Conservation (phyloP, 1,140 invertebrate species). For the Drosophila gunungcola region DNA sequence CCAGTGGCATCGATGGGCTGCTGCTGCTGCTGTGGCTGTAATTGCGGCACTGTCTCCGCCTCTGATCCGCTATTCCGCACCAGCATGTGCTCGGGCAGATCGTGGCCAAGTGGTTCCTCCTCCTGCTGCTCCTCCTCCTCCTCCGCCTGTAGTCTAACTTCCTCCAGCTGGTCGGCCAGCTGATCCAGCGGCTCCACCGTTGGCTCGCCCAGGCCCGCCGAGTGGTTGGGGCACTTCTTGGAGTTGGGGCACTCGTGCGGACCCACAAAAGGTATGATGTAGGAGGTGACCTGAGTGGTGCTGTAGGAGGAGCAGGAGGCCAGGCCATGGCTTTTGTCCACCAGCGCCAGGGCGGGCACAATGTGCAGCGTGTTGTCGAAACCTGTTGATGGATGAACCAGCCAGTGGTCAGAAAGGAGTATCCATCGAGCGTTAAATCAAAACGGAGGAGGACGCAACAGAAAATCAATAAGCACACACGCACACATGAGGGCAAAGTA, state of each 20-base stretch:
- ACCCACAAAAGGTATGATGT: constrained; percentile 83
- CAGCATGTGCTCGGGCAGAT: constrained; percentile 73
- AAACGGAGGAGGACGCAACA: constrained; percentile 61
- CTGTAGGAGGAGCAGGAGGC: constrained; percentile 60
- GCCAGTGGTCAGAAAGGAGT: constrained; percentile 21
- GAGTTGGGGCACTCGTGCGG: constrained; percentile 84
- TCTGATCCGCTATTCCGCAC: constrained; percentile 34
- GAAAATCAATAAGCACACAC: constrained; percentile 72
- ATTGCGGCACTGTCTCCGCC: background rate
- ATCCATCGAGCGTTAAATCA: constrained; percentile 36
- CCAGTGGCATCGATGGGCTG: constrained; percentile 86
- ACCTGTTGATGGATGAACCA: constrained; percentile 57
- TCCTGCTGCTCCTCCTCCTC: constrained; percentile 40
- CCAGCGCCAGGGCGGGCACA: constrained; percentile 76
- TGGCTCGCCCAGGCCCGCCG: constrained; percentile 16
- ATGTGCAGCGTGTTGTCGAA: constrained; percentile 84
- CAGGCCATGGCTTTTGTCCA: constrained; percentile 62
- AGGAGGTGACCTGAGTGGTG: constrained; percentile 80
- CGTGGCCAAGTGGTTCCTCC: constrained; percentile 61
- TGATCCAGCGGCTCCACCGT: constrained; percentile 37
- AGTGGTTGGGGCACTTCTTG: constrained; percentile 80
- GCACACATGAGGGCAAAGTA: constrained; percentile 47
- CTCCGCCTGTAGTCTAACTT: constrained; percentile 19
- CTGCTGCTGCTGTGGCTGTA: constrained; percentile 11
- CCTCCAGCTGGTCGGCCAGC: constrained; percentile 43